Percentiles rank a stretch among this genome's conserved stretches.
Conservation (phyloP, 2,888 invertebrate species). For the Lasioglossum oenotherae region DNA sequence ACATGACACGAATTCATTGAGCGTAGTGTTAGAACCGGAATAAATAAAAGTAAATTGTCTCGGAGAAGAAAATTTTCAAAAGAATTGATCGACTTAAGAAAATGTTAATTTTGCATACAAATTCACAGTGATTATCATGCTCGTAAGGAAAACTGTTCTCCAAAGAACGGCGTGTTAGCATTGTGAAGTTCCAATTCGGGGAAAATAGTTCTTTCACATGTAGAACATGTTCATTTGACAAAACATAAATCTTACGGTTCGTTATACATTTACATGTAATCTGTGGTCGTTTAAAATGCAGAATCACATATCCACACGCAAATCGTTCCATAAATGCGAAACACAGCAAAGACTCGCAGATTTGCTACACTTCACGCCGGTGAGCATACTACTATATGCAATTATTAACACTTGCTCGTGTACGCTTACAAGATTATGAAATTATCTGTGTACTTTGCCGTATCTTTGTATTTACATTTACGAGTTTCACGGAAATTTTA, state of each 20-base stretch:
- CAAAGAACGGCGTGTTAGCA: not conserved
- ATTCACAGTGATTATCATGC: not conserved
- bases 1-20: not conserved
- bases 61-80: not conserved
- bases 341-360: not conserved
- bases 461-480: conserved; percentile 17
- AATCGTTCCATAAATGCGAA: conserved; percentile 14
- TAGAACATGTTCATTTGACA: too few relatives aligned
- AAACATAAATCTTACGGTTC: not conserved
- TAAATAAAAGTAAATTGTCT: too few relatives aligned
- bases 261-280: not conserved
- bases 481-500: not conserved
- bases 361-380: conserved; percentile 27
- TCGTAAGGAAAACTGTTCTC: not conserved
- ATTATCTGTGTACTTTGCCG: conserved; percentile 12
- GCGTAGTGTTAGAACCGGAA: not conserved
- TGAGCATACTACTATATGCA: conserved; percentile 4
- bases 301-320: conserved; percentile 16
- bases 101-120: not conserved
- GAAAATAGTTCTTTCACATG: not conserved
- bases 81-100: not conserved
- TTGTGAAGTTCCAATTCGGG: not conserved
- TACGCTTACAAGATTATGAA: conserved; percentile 36
- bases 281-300: not conserved
- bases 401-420: conserved; percentile 36